Base-by-base conservation (phyloP, 2,888 invertebrate genomes). In the Coelogynopora nodosa region DNA sequence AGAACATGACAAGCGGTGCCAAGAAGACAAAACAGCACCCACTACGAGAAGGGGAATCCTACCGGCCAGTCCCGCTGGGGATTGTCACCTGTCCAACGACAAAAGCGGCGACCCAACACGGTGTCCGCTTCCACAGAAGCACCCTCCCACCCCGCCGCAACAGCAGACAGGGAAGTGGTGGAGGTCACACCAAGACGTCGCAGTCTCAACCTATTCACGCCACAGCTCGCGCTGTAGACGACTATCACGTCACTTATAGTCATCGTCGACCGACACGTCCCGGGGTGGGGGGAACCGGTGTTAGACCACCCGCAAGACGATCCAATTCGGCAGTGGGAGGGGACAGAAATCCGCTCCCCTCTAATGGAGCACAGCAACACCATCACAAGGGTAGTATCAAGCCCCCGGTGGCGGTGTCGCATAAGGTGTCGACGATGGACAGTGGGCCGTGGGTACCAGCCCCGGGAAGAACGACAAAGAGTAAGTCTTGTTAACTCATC, bases 401-500 rank as follows among this genome's bases (percentile, higher is more conserved):
- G 74, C 5, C 2, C 23, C 87, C 86, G 5, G 23, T 80, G 23
- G 74, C 27, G 29, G 74, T 67, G 28, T 49, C 49, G 13, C 81
- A 67, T 10, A 67, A 18, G 23, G 30, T 84, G 1, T 30, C 74
- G 10, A 85, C 49, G 5, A 49, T 49, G 49, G 74, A 74, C 74
- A 23, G 82, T 0, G 90, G 90, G 1, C 90, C 90, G 82, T 91
- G 91, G 91, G 90, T 91, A 0, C 91, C 91, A n/a, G 90, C 91
- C 0, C 91, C 91, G n/a, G 91, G 89, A 23, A 90, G 89, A 84
- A 89, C 90, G 28, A 89, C 90, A 2, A 90, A 89, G 85, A 89
- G 90, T 84, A 5, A 67, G 31, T 5, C n/a, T n/a, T n/a, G n/a
- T n/a, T n/a, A n/a, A n/a, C n/a, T n/a, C n/a, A n/a, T n/a, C n/a